Evolutionary conservation across 2,113 vertebrate genomes (phyloP).

Genomic region (Chionomys nivalis): DNA sequence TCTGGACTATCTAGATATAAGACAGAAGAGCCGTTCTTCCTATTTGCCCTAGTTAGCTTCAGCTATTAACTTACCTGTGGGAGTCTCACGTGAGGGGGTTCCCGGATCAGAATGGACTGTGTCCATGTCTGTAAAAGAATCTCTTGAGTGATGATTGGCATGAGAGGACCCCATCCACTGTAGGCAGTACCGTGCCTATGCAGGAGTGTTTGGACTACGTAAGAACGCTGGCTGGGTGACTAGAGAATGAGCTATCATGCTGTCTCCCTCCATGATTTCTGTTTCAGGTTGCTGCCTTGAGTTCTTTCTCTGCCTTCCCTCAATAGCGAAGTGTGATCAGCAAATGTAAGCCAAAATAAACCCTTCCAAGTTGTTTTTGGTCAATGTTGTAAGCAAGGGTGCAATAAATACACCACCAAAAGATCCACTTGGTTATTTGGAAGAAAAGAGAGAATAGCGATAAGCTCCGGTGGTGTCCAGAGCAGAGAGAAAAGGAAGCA

Average conservation of each 20-base stretch:
- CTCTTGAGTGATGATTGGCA: background rate
- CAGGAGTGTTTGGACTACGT: background rate
- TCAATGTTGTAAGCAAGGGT: background rate
- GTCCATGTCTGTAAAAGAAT: background rate
- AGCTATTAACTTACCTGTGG: too few species aligned
- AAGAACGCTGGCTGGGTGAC: background rate
- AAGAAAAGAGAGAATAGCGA: background rate
- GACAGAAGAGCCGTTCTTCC: background rate
- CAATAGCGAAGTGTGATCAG: background rate
- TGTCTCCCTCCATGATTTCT: background rate
- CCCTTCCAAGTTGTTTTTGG: background rate
- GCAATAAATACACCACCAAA: background rate
- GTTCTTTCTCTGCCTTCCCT: background rate
- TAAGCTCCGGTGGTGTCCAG: background rate
- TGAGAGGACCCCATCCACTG: background rate
- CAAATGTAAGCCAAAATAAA: background rate
- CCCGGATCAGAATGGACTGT: background rate
- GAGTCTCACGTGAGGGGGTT: too few species aligned
- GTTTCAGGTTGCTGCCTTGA: background rate
- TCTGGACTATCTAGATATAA: background rate
- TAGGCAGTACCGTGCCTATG: background rate
- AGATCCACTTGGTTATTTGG: background rate
- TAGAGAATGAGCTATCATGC: background rate
- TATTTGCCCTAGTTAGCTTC: background rate
- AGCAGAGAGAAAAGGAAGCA: background rate